phyloP scores from a whole-genome alignment of 2,888 invertebrate species.

The Nomada fabriciana region DNA sequence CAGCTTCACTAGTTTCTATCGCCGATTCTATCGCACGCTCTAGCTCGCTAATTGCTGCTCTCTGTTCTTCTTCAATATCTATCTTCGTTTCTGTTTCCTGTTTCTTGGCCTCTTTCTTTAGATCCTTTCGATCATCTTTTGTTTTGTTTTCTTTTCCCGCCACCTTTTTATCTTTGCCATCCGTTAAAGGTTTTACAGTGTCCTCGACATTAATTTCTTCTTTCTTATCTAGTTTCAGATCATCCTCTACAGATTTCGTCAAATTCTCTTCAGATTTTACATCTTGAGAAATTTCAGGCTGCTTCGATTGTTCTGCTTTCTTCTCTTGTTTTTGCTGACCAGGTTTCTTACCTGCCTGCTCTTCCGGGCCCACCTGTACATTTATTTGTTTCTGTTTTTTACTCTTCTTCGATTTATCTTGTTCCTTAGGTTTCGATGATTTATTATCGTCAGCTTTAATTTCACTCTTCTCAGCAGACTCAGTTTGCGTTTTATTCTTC shows the following conservation, averaged over 20 bases:
- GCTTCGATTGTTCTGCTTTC: not conserved
- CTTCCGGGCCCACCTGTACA: slow-evolving; percentile 11
- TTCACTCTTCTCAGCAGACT: slow-evolving; percentile 28
- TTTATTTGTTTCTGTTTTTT: slow-evolving; percentile 34
- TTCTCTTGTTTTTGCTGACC: slow-evolving; percentile 11
- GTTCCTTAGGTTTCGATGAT: slow-evolving; percentile 22
- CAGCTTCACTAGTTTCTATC: not conserved
- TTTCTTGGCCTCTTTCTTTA: slow-evolving; percentile 16
- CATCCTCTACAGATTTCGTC: not conserved
- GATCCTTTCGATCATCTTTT: slow-evolving; percentile 17
- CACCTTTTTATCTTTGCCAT: slow-evolving; percentile 16
- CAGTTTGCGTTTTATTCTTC: slow-evolving; percentile 36
- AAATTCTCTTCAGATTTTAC: not conserved
- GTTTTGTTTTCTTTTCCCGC: not conserved
- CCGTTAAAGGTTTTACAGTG: not conserved
- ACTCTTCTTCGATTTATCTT: slow-evolving; percentile 25
- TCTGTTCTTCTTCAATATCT: slow-evolving; percentile 74
- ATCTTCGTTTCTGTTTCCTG: slow-evolving; percentile 68
- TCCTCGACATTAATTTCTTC: not conserved
- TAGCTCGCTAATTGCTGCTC: slow-evolving; percentile 11
- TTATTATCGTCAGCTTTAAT: slow-evolving; percentile 2
- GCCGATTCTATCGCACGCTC: slow-evolving; percentile 36
- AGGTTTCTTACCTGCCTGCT: slow-evolving; percentile 6
- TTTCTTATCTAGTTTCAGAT: not conserved
- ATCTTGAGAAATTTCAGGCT: not conserved